Conservation (phyloP, 2,888 invertebrate genomes). For the Agonopterix arenella region DNA sequence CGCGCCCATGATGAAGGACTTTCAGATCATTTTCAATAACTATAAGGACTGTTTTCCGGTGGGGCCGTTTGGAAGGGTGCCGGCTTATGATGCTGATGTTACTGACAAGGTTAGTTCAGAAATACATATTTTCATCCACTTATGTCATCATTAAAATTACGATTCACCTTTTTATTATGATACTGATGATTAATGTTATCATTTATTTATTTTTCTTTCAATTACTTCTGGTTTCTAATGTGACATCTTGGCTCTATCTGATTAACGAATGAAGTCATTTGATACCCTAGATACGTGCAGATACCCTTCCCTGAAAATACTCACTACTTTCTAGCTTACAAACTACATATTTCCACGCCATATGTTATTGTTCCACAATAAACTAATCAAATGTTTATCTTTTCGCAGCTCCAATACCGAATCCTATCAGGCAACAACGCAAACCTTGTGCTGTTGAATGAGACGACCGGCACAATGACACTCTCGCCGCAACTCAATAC, state of each 20-base stretch:
- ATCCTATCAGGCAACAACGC: slow-evolving; percentile 96
- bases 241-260: too few relatives aligned
- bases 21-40: slow-evolving; percentile 96
- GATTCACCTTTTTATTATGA: too few relatives aligned
- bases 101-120: slow-evolving; percentile 81
- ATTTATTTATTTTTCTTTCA: too few relatives aligned
- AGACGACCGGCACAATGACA: slow-evolving; percentile 88
- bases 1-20: slow-evolving; percentile 93
- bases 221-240: too few relatives aligned
- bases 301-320: too few relatives aligned
- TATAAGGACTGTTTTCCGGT: slow-evolving; percentile 95
- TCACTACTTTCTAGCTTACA: too few relatives aligned
- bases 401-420: slow-evolving; percentile 81
- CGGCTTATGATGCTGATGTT: slow-evolving; percentile 96
- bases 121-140: neutral
- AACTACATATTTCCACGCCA: too few relatives aligned
- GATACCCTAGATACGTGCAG: too few relatives aligned
- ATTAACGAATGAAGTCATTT: too few relatives aligned
- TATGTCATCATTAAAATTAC: too few relatives aligned
- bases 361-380: neutral
- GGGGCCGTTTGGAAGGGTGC: slow-evolving; percentile 93
- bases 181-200: too few relatives aligned
- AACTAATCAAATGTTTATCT: neutral
- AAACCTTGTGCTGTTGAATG: slow-evolving; percentile 89
- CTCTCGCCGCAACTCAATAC: slow-evolving; percentile 96